Percentiles rank a stretch among this genome's conserved stretches.
Conservation (phyloP, 92 coral and sea anemone genomes). For the Hydrozoanthus gracilis region DNA sequence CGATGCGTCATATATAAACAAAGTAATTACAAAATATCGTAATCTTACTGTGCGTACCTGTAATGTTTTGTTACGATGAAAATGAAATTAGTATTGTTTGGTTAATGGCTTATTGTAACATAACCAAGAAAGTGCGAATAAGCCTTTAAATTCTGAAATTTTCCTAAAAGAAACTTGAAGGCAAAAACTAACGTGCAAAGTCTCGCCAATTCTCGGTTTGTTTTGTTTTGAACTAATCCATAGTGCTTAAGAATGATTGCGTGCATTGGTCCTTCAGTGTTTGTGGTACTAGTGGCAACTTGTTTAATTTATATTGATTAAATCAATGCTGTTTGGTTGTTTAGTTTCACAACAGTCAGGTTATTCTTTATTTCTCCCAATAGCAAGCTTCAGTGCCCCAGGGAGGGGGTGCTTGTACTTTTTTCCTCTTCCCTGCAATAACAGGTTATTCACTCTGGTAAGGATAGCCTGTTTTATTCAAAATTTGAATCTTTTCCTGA, state of each 20-base stretch:
- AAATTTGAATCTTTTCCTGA: too few relatives aligned
- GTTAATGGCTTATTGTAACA: neutral
- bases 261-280: neutral
- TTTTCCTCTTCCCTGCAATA: neutral
- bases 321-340: neutral
- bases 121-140: neutral
- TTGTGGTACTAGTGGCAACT: neutral
- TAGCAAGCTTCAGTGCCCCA: neutral
- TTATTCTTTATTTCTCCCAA: neutral
- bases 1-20: neutral
- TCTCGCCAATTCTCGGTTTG: neutral
- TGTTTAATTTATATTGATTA: neutral
- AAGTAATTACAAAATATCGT: neutral
- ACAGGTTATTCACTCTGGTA: neutral
- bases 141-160: neutral
- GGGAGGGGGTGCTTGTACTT: neutral
- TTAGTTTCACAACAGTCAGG: neutral
- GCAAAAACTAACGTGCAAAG: too few relatives aligned
- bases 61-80: neutral
- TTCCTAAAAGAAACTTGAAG: neutral
- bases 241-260: neutral
- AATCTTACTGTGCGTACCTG: neutral
- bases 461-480: neutral
- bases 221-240: neutral
- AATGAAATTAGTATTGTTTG: neutral